Evolutionary conservation across 30 jellyfish, hydroid and myxozoan genomes (phyloP), one percentile per base, ranked within the genome.

Genomic region (Mastigias papua): DNA sequence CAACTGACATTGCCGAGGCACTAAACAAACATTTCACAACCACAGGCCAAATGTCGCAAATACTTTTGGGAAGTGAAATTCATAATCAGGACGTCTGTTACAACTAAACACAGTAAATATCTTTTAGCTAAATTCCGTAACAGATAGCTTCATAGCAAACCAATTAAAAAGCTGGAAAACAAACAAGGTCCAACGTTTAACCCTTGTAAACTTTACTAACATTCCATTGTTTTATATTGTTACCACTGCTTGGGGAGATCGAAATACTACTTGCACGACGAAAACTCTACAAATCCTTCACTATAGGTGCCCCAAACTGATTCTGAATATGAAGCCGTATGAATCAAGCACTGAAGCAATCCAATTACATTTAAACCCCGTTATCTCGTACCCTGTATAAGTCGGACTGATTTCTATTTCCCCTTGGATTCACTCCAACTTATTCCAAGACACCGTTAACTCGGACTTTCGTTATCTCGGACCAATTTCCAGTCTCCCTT

Each of bases 271-370:
- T 54, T 26, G 85, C 61, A 54, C 32, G 90, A 79, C 58, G 80
- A 79, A 79, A 66, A 79, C 90, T 57, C 65, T 78, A 54, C 89
- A 78, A 54, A 48, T 78, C 34, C 80, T 84, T 62, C 89, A 54
- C 73, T 72, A 73, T 73, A 83, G 62, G 75, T 86, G 89, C 32
- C 89, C 95, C 62, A 86, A 86, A 82, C 89, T 86, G 84, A 48
- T 57, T 72, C 73, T 73, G 83, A 86, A 61, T 88, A 86, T 86
- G 95, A 86, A 74, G 88, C 86, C 95, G 73, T 31, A 62, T 31
- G 93, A 72, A 72, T 84, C 93, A 19, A 84, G 93, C 93, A 84
- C 82, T 10, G 20, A 73, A 84, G 88, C 93, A 34, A 26, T 84
- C 51, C 58, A 84, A 11, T 58, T 79, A n/a, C n/a, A n/a, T n/a